Conservation (phyloP, 1,140 invertebrate species). For the Homarus americanus region DNA sequence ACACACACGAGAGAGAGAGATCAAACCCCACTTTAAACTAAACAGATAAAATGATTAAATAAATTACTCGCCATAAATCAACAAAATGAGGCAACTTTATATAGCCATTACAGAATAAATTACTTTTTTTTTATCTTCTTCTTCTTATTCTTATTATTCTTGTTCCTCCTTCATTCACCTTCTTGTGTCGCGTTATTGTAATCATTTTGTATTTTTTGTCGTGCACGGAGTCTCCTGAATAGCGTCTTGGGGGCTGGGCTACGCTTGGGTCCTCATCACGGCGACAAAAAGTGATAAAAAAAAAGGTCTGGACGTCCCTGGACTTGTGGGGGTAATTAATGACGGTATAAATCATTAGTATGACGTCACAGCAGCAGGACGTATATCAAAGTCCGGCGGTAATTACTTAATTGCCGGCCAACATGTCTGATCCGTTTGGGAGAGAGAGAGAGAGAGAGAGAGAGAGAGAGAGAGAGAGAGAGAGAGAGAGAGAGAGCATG, state of each 20-base stretch:
- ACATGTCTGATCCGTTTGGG: too few relatives aligned
- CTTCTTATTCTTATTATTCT: not conserved
- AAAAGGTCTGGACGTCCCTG: slow-evolving; percentile 14
- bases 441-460: too few relatives aligned
- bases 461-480: too few relatives aligned
- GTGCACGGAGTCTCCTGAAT: not conserved
- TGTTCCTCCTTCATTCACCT: too few relatives aligned
- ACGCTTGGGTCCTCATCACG: slow-evolving; percentile 23
- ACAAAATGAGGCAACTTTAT: not conserved
- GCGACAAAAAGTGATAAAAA: slow-evolving; percentile 35
- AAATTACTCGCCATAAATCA: not conserved
- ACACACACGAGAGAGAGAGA: too few relatives aligned
- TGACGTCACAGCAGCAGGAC: slow-evolving; percentile 15
- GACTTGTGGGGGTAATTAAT: slow-evolving; percentile 52
- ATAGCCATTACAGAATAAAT: slow-evolving; percentile 3
- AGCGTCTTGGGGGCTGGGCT: not conserved
- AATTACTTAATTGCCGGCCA: slow-evolving; percentile 58
- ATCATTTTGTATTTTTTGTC: not conserved
- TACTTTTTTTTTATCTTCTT: not conserved
- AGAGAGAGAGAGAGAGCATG: too few relatives aligned
- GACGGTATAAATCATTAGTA: slow-evolving; percentile 40
- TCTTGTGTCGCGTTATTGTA: not conserved
- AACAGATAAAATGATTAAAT: not conserved
- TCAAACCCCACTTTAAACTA: too few relatives aligned
- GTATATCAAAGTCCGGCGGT: slow-evolving; percentile 45